Evolutionary conservation across 1,140 invertebrate genomes (phyloP), one percentile per base, ranked within the genome.

Genomic region (Harlomillsia oculata): DNA sequence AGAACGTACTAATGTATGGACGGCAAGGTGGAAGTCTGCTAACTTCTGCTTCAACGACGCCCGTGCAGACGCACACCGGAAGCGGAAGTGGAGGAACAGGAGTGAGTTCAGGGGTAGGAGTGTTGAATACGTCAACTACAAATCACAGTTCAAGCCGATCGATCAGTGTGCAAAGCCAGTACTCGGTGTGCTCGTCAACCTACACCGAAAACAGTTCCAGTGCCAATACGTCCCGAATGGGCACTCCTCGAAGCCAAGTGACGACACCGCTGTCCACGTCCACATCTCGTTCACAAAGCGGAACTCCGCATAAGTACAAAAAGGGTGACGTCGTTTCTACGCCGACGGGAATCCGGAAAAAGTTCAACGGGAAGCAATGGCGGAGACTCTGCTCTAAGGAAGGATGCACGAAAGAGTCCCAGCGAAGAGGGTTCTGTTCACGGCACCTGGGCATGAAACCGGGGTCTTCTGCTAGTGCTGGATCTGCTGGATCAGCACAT

Each of bases 281-380:
- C n/a, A n/a, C n/a, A n/a, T n/a, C n/a, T n/a, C 83, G 85, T 80
- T 88, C 85, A 78, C 87, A 90, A 77, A 85, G 87, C 67, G 85
- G 87, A 65, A 91, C 91, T 56, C 89, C 89, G 69, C 89, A 92
- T 73, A 95, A 93, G 72, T 97, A 95, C 75, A 97, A 96, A 75
- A 97, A 99, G 75, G 96, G 95, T 59, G 95, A 99, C 73, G 89
- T 98, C 66, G 92, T 99, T 29, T 84, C 87, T 26, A 95, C 90
- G 43, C 89, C 92, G 41, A 95, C 89, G 69, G 95, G 95, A 60
- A 93, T 98, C 64, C 76, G 93, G 3, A 98, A 98, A 76, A 98
- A 98, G 76, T 99, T 95, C 72, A 99, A 99, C 77, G 96, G 96
- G 5, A 98, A 98, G 76, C 96, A 98, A 71, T 98, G 95, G 96